Evolutionary conservation across 2,113 vertebrate genomes (phyloP).

Genomic region (Trichechus manatus): DNA sequence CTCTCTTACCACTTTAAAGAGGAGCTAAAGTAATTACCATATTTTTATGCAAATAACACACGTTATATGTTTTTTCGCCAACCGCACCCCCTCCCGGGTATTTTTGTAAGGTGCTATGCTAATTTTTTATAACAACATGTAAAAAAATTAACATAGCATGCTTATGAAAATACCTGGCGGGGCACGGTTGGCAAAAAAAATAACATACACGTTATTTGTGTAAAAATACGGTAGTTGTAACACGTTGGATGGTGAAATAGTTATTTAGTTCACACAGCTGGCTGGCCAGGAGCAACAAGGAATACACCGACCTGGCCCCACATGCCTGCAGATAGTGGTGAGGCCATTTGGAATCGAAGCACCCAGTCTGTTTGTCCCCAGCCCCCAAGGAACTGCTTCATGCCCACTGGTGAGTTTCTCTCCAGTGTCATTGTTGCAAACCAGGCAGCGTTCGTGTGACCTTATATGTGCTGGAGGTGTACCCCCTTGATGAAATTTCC

Average conservation of each 20-base stretch:
- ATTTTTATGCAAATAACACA: too few species aligned
- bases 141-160: too few species aligned
- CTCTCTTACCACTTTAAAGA: constrained; percentile 83
- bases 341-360: neutral
- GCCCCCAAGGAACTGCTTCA: neutral
- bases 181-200: too few species aligned
- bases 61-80: too few species aligned
- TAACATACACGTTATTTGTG: too few species aligned
- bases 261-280: constrained; percentile 52
- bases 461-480: neutral
- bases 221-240: constrained; percentile 58
- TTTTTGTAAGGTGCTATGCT: too few species aligned
- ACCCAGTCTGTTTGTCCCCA: neutral
- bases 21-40: constrained; percentile 78
- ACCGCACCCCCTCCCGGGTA: too few species aligned
- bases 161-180: too few species aligned
- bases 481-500: neutral
- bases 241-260: constrained; percentile 79
- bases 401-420: neutral
- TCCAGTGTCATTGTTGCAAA: neutral
- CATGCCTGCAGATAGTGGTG: neutral
- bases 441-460: neutral
- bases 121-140: too few species aligned
- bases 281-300: neutral
- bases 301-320: too few species aligned